Conservation (phyloP, 2,113 vertebrate species). For the Grammomys surdaster region DNA sequence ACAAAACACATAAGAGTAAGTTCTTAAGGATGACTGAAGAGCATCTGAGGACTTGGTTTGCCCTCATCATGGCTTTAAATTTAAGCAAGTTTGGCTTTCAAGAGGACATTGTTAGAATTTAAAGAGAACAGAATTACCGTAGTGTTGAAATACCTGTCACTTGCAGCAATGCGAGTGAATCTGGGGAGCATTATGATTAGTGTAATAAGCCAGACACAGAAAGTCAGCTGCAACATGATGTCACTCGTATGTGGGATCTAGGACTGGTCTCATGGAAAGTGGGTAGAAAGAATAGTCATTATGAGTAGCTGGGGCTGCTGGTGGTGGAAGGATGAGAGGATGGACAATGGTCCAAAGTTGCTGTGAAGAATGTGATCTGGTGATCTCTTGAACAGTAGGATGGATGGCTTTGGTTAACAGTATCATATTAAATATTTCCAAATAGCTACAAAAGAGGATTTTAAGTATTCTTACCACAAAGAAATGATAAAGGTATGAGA, state of each 20-base stretch:
- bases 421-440: neutral
- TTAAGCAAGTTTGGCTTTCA: constrained; percentile 33
- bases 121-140: constrained; percentile 34
- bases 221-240: neutral
- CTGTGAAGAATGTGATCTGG: neutral
- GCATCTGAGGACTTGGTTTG: constrained; percentile 20
- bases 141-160: neutral
- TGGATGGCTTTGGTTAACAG: neutral
- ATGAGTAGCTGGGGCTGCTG: neutral
- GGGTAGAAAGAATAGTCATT: neutral
- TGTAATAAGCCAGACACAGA: neutral
- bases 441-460: neutral
- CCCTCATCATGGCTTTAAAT: constrained; percentile 43
- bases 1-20: constrained; percentile 34
- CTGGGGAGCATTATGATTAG: neutral
- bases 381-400: neutral
- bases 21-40: constrained; percentile 4
- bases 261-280: neutral
- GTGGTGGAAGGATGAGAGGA: neutral
- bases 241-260: neutral
- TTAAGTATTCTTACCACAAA: neutral
- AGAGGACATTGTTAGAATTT: constrained; percentile 51
- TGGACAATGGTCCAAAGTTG: neutral
- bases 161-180: neutral
- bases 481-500: neutral